Base-by-base conservation (phyloP, 2,888 invertebrate species). In the Eumerus sabulonum region DNA sequence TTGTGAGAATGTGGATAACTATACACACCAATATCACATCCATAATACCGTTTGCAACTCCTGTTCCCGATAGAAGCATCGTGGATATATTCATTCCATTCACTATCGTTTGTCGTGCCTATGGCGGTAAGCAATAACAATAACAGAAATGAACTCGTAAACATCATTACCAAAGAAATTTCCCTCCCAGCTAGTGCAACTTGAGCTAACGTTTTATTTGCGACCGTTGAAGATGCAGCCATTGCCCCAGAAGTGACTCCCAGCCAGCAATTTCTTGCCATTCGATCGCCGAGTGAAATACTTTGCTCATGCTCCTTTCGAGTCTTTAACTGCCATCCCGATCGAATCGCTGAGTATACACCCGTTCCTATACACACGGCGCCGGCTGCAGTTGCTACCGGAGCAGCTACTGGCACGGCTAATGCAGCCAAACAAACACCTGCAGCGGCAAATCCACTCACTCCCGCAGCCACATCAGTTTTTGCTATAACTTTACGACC, bases 61-160 rank as follows among this genome's bases (percentile, higher is more conserved):
- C 86, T 36, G 84, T 82, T 12, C 87, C 88, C 0, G 87, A 87
- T 1, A 88, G 50, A 16, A 86, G 71, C 67, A 87, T 85, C 1
- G 85, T 84, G 1, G 88, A 83, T 9, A 87, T 84, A 82, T 87
- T 87, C 81, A 88, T 84, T 19, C 86, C 82, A 73, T 87, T 87
- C 7, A 86, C 85, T 1, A 86, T 82, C 27, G 83, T 4, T 74
- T 45, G 57, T 59, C n/a, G 82, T 18, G 83, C 79, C 86, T 86
- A 12, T 5, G 17, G 11, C 16, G 17, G 11, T 14, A 17, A 35
- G 2, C 7, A 7, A 27, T 27, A 4, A n/a, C 13, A 19, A 38
- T 7, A 2, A 11, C 16, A 7, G 35, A 9, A 9, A 5, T 40
- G 40, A 40, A 40, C 11, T 40, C 40, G 3, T 27, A 7, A 4